Conservation (phyloP, 2,888 invertebrate species). For the Hydraecia micacea region DNA sequence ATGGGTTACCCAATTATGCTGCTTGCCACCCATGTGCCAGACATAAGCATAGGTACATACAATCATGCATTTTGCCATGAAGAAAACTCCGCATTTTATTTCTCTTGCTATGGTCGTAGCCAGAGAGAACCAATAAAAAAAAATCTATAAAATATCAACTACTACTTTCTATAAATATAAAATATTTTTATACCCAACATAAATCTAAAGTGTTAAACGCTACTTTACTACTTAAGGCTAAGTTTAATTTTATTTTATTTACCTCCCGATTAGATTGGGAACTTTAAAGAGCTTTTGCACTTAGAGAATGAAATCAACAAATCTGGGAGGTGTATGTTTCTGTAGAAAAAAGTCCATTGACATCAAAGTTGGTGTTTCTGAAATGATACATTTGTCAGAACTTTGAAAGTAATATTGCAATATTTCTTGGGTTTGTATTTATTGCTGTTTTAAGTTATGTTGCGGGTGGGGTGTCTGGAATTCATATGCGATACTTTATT, state of each 20-base stretch:
- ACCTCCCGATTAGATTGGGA: slow-evolving; percentile 60
- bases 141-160: slow-evolving; percentile 37
- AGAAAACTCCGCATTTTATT: neutral
- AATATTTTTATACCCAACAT: slow-evolving; percentile 50
- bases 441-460: slow-evolving; percentile 48
- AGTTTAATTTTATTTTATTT: slow-evolving; percentile 63
- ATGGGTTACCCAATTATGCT: neutral
- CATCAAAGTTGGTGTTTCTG: slow-evolving; percentile 28
- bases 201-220: slow-evolving; percentile 58
- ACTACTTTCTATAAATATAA: slow-evolving; percentile 26
- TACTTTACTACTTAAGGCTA: slow-evolving; percentile 47
- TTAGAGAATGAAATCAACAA: slow-evolving; percentile 59
- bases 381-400: slow-evolving; percentile 50
- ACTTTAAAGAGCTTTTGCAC: slow-evolving; percentile 60
- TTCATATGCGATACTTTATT: slow-evolving; percentile 24
- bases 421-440: slow-evolving; percentile 47
- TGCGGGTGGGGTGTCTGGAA: slow-evolving; percentile 23
- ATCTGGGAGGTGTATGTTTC: slow-evolving; percentile 43
- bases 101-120: neutral
- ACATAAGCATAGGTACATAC: too few species aligned
- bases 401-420: slow-evolving; percentile 45
- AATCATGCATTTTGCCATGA: neutral
- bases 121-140: slow-evolving; percentile 12
- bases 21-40: too few species aligned
- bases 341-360: slow-evolving; percentile 41